Percentiles rank a stretch among this genome's conserved stretches.
phyloP scores from a whole-genome alignment of 1,140 invertebrate genomes.

The Zaprionus gabonicus region DNA sequence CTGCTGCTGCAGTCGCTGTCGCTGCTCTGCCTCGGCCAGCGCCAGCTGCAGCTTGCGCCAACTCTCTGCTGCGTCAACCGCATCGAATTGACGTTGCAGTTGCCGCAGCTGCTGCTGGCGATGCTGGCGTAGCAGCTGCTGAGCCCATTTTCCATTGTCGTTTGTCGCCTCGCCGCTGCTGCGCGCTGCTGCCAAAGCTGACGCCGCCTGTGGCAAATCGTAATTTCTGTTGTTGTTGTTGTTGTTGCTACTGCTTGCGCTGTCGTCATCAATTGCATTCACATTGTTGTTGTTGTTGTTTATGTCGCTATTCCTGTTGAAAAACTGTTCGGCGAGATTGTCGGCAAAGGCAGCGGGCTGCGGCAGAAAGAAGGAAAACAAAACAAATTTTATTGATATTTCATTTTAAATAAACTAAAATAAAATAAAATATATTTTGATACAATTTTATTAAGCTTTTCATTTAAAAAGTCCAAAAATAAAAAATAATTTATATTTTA shows the following conservation, averaged over 20 bases:
- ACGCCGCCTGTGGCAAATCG: slow-evolving; percentile 32
- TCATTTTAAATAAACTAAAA: too few species aligned
- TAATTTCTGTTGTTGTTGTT: slow-evolving; percentile 32
- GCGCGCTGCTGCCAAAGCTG: slow-evolving; percentile 9
- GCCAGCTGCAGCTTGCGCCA: slow-evolving; percentile 68
- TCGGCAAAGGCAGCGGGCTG: slow-evolving; percentile 46
- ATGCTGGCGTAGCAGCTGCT: slow-evolving; percentile 66
- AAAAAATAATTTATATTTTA: too few species aligned
- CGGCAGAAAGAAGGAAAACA: not conserved
- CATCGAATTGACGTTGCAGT: slow-evolving; percentile 54
- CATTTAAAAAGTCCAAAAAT: not conserved
- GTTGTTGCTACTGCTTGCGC: slow-evolving; percentile 39
- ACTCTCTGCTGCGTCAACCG: slow-evolving; percentile 57
- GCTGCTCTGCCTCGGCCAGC: slow-evolving; percentile 58
- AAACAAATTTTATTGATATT: too few species aligned
- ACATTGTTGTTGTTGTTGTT: slow-evolving; percentile 40
- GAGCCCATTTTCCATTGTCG: slow-evolving; percentile 52
- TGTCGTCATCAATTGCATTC: slow-evolving; percentile 43
- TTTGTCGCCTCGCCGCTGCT: slow-evolving; percentile 6
- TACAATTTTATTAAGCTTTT: too few species aligned
- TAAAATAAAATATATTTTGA: too few species aligned
- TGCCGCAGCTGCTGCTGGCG: slow-evolving; percentile 49
- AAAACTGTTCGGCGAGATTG: slow-evolving; percentile 55
- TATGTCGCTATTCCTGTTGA: slow-evolving; percentile 40
- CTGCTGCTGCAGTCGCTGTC: slow-evolving; percentile 24